phyloP scores from a whole-genome alignment of 2,797 vertebrate genomes.

The Enteromius mattozi region DNA sequence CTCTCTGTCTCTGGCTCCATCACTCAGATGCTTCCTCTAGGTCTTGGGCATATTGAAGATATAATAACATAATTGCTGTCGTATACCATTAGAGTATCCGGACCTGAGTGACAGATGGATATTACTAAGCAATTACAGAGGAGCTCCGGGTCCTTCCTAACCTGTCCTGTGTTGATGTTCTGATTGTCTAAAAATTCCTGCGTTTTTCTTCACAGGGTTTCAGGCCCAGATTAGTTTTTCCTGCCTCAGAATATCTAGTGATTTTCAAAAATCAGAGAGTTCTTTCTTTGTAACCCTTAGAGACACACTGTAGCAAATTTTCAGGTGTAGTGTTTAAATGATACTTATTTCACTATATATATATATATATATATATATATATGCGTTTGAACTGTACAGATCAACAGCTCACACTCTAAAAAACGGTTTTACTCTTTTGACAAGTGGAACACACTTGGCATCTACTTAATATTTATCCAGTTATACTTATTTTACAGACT shows the following conservation, averaged over 20 bases:
- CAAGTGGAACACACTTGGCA: too few relatives aligned
- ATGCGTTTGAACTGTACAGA: too few relatives aligned
- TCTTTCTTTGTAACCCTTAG: too few relatives aligned
- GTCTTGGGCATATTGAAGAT: slow-evolving; percentile 21
- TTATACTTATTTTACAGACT: too few relatives aligned
- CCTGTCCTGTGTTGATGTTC: slow-evolving; percentile 41
- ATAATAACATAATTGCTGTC: slow-evolving; percentile 46
- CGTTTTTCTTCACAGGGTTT: not conserved
- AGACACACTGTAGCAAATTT: too few relatives aligned
- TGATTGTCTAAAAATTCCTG: slow-evolving; percentile 37
- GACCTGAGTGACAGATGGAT: slow-evolving; percentile 47
- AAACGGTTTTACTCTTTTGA: too few relatives aligned
- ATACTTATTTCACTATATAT: too few relatives aligned
- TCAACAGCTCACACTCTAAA: too few relatives aligned
- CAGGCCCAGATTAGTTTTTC: not conserved
- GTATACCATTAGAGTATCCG: slow-evolving; percentile 41
- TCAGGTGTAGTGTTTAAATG: too few relatives aligned
- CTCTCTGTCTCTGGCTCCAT: not conserved
- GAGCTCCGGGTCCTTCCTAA: slow-evolving; percentile 24
- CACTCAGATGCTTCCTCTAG: not conserved
- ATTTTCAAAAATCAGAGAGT: not conserved
- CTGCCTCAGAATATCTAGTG: not conserved
- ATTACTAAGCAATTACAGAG: slow-evolving; percentile 45
- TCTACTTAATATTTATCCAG: too few relatives aligned
- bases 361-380: too few relatives aligned